Base-by-base conservation (phyloP, 2,888 invertebrate species). In the Pyralis farinalis region DNA sequence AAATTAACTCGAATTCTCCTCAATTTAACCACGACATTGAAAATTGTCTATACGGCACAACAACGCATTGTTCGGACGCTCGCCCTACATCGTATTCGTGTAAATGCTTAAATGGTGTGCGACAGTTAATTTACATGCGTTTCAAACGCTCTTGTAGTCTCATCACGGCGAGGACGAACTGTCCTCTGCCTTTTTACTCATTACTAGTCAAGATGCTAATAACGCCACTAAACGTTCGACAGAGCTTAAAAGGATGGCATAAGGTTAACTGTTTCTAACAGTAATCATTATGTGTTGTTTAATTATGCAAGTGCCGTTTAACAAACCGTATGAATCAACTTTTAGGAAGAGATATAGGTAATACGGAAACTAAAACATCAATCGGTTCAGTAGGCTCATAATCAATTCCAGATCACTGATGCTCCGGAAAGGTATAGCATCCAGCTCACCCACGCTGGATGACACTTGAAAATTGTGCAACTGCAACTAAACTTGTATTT, bases 201-300 rank as follows among this genome's bases (percentile, higher is more conserved):
- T 79, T 79, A 69, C 65, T 63, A 80, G 71, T 78, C 75, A 70
- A 71, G 71, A 80, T 81, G 80, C 59, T 68, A 75, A 80, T 67
- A 56, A 46, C 45, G 16, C 52, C 55, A 49, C 53, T 72, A 71
- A 72, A 71, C 64, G 69, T 71, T 68, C 53, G 34, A n/a, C 29
- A 38, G 29, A 9, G 44, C 41, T 41, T 44, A 46, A 47, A 47
- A 21, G 37, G 37, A 37, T 12, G 30, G 37, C 30, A 22, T 22
- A 11, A 37, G 37, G 37, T 37, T 37, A 37, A 37, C 30, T 37
- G 37, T 37, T 37, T 37, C 37, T 37, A 36, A 37, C 37, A 29
- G 37, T 37, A 30, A 25, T 25, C n/a, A 7, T 21, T 25, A 25
- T 25, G 25, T 25, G 30, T 12, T 7, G 8, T 1, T 8, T 9